Evolutionary conservation across 2,888 invertebrate species (phyloP), one percentile per base, ranked within the genome.

Genomic region (Chrysina gloriosa): DNA sequence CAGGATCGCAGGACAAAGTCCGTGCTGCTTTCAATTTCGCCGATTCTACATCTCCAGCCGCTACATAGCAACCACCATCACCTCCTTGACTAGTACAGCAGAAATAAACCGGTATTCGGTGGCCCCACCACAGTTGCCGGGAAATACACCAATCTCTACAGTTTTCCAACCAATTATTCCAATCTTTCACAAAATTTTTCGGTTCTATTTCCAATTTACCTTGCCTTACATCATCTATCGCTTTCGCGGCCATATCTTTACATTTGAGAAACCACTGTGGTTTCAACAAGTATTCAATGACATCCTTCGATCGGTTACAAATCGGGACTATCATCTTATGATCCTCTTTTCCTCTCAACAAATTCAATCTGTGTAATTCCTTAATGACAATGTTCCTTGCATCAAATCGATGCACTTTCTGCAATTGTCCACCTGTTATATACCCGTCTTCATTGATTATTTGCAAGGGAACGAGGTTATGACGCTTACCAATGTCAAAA

Each of bases 111-210:
- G 99, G 99, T 73, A 99, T 96, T 67, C 95, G 89, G 84, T 99
- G 99, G 0, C 99, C 99, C 99, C 99, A 99, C 99, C 99, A 99
- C 65, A 99, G 86, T 83, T 99, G 99, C 1, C 95, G 87, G 0
- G 98, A 98, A 68, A 99, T 95, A 84, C 99, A 99, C 99, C 99
- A 99, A 83, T 99, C 98, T 2, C 97, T 89, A 77, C 21, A 71
- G 63, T 95, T 95, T 78, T 94, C 94, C 89, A 99, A 92, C 98
- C 98, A 99, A 79, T 92, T 89, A 82, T 90, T 92, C 99, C 99
- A 99, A 29, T 90, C 95, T 84, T 95, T 96, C 73, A 92, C 91
- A 83, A 97, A 96, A 63, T 90, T 89, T 29, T 72, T 70, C 0
- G 99, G 99, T 65, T 96, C 90, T 65, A 99, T 93, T 83, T 92